Evolutionary conservation across 2,797 vertebrate genomes (phyloP), one percentile per base, ranked within the genome.

Genomic region (Mormyrops attenuatus): DNA sequence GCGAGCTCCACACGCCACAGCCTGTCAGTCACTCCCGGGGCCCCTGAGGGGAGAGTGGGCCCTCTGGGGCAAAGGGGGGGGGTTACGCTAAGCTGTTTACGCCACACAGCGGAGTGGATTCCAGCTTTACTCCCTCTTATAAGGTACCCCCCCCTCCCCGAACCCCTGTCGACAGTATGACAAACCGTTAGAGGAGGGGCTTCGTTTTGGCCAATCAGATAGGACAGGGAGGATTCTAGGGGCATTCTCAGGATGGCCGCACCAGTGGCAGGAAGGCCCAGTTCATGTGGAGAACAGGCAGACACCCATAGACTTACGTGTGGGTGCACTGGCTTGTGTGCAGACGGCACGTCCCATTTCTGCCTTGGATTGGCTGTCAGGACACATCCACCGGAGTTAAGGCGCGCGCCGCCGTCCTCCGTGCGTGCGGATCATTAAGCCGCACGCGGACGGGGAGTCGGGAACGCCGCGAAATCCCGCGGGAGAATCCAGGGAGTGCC

Each of bases 21-120:
- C 84, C 47, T 73, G 84, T 50, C 84, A 87, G 69, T 87, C 84
- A 47, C 13, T 22, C 49, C 6, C 6, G 6, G 13, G 55, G 17
- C 22, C 52, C 22, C 53, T n/a, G n/a, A 49, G 53, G 88, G 55
- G 7, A 49, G 55, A 50, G 5, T 0, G 6, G 22, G 44, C 55
- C 55, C 20, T n/a, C 55, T 57, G 55, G 8, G 2, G 2, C 0
- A 0, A n/a, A n/a, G 52, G 52, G 13, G 52, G 17, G 49, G 15
- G 5, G 50, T 0, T 20, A 8, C 0, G 85, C 22, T 63, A 2
- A 52, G 17, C 5, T 89, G 55, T 91, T 91, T 91, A 88, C 66
- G 82, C 89, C 88, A 90, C 53, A 53, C 85, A 34, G 6, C 3
- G 3, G 85, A 50, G 47, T 85, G 41, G 41, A 38, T 57, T 87